Evolutionary conservation across 2,797 vertebrate genomes (phyloP), one percentile per base, ranked within the genome.

Genomic region (Ctenopoma multispine): DNA sequence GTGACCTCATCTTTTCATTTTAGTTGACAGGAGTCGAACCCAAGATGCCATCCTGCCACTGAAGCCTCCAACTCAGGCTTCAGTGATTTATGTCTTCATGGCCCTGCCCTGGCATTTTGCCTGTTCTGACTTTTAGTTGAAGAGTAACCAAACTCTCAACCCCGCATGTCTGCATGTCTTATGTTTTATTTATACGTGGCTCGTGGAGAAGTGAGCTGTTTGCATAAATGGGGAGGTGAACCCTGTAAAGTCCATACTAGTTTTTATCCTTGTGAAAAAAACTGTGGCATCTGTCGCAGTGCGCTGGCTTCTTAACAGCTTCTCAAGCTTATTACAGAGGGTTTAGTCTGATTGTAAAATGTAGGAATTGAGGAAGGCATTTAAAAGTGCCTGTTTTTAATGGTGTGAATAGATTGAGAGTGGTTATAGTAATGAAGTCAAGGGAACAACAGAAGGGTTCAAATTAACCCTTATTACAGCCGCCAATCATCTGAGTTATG

Each of bases 181-280:
- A 69, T 79, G 63, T 79, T 86, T 81, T 56, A 86, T 83, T 80
- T 54, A 83, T 72, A 24, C 11, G 1, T 34, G 63, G 54, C 31
- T 73, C 17, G 0, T 77, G 56, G n/a, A 76, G 63, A 47, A 63
- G 62, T 1, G 46, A 60, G 54, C 43, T 36, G 38, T 57, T 74
- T 60, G 69, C 9, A 10, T 64, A 55, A 77, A 72, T 0, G 15
- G 14, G 36, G 14, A 55, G 5, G 18, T 63, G 36, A 76, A 50
- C 21, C 27, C 7, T 61, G 9, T 40, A 38, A 48, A 53, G 44
- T 20, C 51, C 23, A 48, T 2, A 8, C 27, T 7, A 20, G 4
- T n/a, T 67, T 54, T 53, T 27, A 24, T 57, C 15, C 20, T 48
- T 24, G 3, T 8, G 18, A 20, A 5, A 55, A 23, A 11, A 47